A percentile compares a stretch with the other conserved stretches of the same genome.
Conservation (phyloP, 2,113 vertebrate species). For the Sinosuthora webbiana region DNA sequence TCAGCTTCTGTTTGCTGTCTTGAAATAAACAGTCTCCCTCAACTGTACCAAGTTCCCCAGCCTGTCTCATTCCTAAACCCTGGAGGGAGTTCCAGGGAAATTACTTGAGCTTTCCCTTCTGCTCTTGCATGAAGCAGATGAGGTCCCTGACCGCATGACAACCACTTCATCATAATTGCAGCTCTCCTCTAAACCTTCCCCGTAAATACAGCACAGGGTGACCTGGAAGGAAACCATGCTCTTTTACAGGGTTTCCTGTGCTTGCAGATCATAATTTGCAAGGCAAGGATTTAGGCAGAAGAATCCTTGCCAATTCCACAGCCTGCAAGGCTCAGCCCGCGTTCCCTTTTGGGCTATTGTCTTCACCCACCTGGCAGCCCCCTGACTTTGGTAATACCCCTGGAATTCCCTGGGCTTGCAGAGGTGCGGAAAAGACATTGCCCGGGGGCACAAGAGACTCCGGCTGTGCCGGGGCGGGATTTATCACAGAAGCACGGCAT, state of each 20-base stretch:
- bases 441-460: neutral
- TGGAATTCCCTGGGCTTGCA: neutral
- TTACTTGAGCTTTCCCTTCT: neutral
- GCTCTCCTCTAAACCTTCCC: neutral
- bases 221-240: neutral
- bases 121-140: neutral
- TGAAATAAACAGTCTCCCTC: neutral
- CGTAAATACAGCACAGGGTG: neutral
- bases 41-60: neutral
- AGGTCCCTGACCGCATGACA: neutral
- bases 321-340: accelerated
- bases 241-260: neutral
- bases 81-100: neutral
- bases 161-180: neutral
- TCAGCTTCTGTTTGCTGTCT: neutral
- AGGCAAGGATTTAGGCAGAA: neutral
- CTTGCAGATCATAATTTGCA: neutral
- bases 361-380: neutral
- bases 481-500: neutral
- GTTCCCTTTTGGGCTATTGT: neutral
- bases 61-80: neutral
- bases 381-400: accelerated
- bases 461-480: neutral
- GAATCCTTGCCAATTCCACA: neutral
- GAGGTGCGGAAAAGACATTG: neutral